Conservation (phyloP, 2,797 vertebrate genomes). For the Syndactyla subalaris region DNA sequence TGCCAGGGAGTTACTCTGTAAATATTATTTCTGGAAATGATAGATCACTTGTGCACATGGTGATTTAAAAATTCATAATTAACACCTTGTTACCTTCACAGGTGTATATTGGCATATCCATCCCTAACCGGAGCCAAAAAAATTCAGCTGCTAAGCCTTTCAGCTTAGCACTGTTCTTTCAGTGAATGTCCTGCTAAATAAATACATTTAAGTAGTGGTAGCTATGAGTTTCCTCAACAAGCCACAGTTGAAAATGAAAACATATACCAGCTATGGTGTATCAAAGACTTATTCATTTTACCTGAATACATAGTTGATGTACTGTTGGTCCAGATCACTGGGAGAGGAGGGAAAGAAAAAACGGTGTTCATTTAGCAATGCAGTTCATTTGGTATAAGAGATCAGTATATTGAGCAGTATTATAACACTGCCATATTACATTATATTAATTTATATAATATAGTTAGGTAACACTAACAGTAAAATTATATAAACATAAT, state of each 20-base stretch:
- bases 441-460: background rate
- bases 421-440: background rate
- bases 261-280: background rate
- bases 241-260: slow-evolving; percentile 13
- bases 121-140: background rate
- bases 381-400: background rate
- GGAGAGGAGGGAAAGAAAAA: background rate
- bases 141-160: background rate
- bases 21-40: slow-evolving; percentile 52
- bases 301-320: slow-evolving; percentile 95
- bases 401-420: background rate
- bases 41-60: background rate
- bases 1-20: slow-evolving; percentile 33
- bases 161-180: background rate
- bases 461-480: background rate
- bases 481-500: background rate
- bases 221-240: background rate
- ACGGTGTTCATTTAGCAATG: background rate
- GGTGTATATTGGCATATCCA: background rate
- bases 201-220: background rate
- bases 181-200: background rate
- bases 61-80: slow-evolving; percentile 23
- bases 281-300: slow-evolving; percentile 74
- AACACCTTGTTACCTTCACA: slow-evolving; percentile 4
- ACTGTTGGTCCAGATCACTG: slow-evolving; percentile 94